Percentiles rank a stretch among this genome's conserved stretches.
These are phyloP conservation scores for Thumatha senex DNA, from an alignment of 2,888 invertebrate genomes.

Conservation along the genomic window DNA sequence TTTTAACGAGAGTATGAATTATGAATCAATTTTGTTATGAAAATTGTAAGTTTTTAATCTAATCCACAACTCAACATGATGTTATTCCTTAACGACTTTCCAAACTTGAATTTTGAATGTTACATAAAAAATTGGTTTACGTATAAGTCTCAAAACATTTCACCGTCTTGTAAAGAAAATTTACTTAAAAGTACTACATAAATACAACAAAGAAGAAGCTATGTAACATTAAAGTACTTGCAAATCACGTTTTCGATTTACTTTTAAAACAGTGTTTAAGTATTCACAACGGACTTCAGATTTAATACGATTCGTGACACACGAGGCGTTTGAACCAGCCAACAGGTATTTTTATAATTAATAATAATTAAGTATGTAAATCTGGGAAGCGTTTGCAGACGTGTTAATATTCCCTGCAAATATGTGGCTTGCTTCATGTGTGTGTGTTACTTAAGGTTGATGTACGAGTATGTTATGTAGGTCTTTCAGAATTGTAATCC, in stretches of 20 bases:
- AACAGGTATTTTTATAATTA: slow-evolving; percentile 1
- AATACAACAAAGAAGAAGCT: neutral
- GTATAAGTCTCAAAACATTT: neutral
- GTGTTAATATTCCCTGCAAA: neutral
- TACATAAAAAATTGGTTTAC: neutral
- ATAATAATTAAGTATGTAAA: neutral
- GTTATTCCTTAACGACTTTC: neutral
- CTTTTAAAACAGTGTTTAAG: neutral
- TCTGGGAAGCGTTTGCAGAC: neutral
- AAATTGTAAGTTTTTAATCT: neutral
- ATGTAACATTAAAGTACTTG: neutral
- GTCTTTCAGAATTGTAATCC: too few species aligned
- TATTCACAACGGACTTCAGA: neutral
- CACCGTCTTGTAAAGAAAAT: neutral
- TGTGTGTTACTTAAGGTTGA: too few species aligned
- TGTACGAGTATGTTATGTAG: too few species aligned
- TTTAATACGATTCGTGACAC: slow-evolving; percentile 1
- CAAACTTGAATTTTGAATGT: neutral
- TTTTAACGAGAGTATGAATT: too few species aligned
- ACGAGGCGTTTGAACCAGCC: neutral
- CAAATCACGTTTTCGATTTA: slow-evolving; percentile 1
- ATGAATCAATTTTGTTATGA: neutral
- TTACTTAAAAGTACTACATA: neutral
- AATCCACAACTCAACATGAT: neutral
- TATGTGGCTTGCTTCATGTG: neutral